A percentile compares a stretch with the other conserved stretches of the same genome.
phyloP scores from a whole-genome alignment of 2,113 vertebrate species.

The Centrocercus urophasianus region DNA sequence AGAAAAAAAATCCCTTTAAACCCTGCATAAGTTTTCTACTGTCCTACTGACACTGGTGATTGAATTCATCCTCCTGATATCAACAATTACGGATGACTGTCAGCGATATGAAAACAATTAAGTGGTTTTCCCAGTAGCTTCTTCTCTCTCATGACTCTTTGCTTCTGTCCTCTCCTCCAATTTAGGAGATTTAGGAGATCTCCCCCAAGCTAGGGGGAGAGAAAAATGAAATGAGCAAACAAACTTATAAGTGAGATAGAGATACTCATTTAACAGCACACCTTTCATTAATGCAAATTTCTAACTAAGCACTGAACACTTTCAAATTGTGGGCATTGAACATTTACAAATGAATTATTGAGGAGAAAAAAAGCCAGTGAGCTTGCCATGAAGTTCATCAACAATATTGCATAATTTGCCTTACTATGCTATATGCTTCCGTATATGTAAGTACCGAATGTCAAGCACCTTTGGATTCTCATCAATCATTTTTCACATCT shows the following conservation, averaged over 20 bases:
- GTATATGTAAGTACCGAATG: background rate
- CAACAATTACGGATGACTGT: background rate
- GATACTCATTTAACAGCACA: background rate
- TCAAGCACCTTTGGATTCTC: background rate
- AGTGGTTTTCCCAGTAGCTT: background rate
- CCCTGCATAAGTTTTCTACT: background rate
- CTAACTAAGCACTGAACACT: background rate
- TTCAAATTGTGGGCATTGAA: background rate
- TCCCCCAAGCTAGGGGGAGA: background rate
- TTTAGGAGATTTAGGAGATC: background rate
- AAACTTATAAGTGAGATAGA: background rate
- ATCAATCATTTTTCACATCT: background rate
- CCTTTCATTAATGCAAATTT: background rate
- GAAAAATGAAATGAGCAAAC: background rate
- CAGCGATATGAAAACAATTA: background rate
- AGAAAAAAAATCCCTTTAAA: background rate
- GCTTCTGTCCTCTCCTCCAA: background rate
- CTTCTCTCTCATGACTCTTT: background rate
- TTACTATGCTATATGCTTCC: background rate
- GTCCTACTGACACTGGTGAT: background rate
- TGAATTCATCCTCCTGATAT: background rate
- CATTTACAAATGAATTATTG: background rate
- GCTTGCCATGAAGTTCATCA: background rate
- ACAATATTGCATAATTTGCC: background rate
- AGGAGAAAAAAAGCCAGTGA: background rate